Percentiles rank a stretch among this genome's conserved stretches.
Conservation (phyloP, 2,888 invertebrate genomes). For the Aethes cnicana region DNA sequence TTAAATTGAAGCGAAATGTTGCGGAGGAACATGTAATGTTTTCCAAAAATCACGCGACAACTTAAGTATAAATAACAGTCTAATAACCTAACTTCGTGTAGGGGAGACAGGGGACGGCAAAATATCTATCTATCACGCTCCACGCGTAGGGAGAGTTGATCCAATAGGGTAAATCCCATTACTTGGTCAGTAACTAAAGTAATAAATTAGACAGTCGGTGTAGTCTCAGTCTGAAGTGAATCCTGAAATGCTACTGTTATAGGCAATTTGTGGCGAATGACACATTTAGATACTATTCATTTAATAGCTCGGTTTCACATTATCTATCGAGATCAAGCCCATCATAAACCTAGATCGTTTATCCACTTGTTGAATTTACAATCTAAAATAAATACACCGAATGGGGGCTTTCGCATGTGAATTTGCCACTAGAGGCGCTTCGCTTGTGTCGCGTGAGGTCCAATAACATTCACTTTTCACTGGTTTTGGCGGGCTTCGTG, state of each 20-base stretch:
- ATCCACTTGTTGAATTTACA: slow-evolving; percentile 2
- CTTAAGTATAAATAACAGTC: background rate
- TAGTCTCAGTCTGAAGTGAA: slow-evolving; percentile 17
- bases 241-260: slow-evolving; percentile 24
- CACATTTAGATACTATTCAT: background rate
- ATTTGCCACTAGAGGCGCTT: too few relatives aligned
- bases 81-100: slow-evolving; percentile 3
- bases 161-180: slow-evolving; percentile 36
- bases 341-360: slow-evolving; percentile 32
- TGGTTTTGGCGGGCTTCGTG: too few relatives aligned
- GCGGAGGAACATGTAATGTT: too few relatives aligned
- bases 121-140: slow-evolving; percentile 6
- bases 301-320: slow-evolving; percentile 2
- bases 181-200: slow-evolving; percentile 31
- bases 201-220: slow-evolving; percentile 28
- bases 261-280: background rate
- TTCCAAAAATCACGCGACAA: background rate
- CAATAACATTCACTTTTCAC: too few relatives aligned
- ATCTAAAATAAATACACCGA: too few relatives aligned
- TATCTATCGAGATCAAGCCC: slow-evolving; percentile 5
- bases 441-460: too few relatives aligned
- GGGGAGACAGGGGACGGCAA: background rate
- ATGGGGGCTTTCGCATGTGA: too few relatives aligned
- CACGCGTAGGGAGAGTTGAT: slow-evolving; percentile 14
- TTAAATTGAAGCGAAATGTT: too few relatives aligned